phyloP scores from a whole-genome alignment of 64 coral and sea anemone species.

The Dendronephthya gigantea region DNA sequence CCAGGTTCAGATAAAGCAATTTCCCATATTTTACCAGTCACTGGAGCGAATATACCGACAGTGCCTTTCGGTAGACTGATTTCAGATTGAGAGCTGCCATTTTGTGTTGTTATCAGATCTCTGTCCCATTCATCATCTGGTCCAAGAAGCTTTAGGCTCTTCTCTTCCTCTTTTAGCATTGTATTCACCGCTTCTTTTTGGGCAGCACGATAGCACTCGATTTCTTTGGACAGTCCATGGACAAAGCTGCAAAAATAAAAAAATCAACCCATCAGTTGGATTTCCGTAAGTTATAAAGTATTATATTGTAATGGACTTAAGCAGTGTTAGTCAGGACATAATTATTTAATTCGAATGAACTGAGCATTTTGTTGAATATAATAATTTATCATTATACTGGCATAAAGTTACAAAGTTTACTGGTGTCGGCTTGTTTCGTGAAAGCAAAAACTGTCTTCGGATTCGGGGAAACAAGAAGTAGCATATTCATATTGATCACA shows the following conservation, averaged over 20 bases:
- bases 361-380: no score
- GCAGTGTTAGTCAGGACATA: no score
- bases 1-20: constrained; percentile 1
- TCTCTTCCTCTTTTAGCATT: constrained; percentile 36
- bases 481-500: background rate
- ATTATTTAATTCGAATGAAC: no score
- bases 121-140: background rate
- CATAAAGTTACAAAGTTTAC: no score
- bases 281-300: no score
- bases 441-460: no score
- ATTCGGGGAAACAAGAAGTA: no score
- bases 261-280: no score
- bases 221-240: background rate
- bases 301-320: no score
- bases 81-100: no score
- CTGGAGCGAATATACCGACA: background rate
- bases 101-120: background rate
- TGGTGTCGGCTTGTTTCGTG: no score
- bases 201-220: background rate
- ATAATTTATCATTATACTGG: no score
- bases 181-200: constrained; percentile 9
- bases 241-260: background rate
- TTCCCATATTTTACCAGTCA: constrained; percentile 29
- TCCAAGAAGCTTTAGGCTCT: background rate
- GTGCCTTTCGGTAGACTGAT: background rate